A percentile compares a stretch with the other conserved stretches of the same genome.
phyloP scores from a whole-genome alignment of 2,113 vertebrate genomes.

The Athene noctua region DNA sequence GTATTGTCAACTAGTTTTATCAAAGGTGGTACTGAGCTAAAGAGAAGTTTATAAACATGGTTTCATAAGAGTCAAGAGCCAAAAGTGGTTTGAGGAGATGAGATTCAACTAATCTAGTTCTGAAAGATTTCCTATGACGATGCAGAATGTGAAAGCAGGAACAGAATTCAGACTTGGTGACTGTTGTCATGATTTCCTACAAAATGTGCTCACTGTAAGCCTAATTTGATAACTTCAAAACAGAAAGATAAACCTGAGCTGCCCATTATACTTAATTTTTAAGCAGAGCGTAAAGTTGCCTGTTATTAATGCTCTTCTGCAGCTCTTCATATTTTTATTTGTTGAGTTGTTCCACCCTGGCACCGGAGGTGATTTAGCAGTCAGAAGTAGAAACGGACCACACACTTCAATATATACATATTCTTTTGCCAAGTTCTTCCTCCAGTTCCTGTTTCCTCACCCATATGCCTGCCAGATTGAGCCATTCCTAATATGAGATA shows the following conservation, averaged over 20 bases:
- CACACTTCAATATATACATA: neutral
- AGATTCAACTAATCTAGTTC: neutral
- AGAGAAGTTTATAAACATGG: neutral
- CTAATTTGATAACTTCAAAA: neutral
- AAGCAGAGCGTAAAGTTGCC: neutral
- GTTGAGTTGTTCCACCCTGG: neutral
- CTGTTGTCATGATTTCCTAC: neutral
- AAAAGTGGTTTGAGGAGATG: neutral
- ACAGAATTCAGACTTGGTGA: neutral
- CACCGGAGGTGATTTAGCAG: neutral
- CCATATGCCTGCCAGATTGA: slow-evolving; percentile 45
- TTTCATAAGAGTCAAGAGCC: neutral
- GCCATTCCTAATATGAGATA: neutral
- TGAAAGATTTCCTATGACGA: neutral
- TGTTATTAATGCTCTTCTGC: neutral
- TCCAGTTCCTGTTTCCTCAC: slow-evolving; percentile 23
- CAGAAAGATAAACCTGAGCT: neutral
- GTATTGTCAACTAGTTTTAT: neutral
- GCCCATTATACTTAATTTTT: neutral
- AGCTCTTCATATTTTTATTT: neutral
- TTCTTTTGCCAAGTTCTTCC: neutral
- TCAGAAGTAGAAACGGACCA: slow-evolving; percentile 32
- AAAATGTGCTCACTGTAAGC: neutral
- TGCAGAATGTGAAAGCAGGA: neutral
- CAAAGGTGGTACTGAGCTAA: neutral